Conservation (phyloP, 2,888 invertebrate genomes). For the Pheosia gnoma region DNA sequence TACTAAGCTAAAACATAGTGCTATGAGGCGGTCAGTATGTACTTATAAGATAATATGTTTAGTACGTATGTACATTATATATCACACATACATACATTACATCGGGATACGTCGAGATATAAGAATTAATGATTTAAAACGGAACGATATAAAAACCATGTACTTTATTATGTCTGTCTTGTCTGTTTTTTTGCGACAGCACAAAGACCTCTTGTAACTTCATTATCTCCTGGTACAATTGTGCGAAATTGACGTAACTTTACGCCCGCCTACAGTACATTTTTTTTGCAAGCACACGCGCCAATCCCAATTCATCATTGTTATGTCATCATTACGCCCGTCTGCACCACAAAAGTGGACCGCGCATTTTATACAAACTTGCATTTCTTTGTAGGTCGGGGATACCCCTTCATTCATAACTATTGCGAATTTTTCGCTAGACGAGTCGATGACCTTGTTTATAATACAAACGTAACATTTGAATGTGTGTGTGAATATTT, state of each 20-base stretch:
- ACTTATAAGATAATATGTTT: too few species aligned
- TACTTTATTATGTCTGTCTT: not conserved
- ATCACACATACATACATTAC: too few species aligned
- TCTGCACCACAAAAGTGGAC: constrained; percentile 71
- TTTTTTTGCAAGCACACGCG: constrained; percentile 73
- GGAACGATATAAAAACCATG: not conserved
- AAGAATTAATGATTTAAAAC: not conserved
- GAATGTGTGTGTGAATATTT: constrained; percentile 20
- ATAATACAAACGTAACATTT: constrained; percentile 12
- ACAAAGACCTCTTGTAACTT: constrained; percentile 51
- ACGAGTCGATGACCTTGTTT: constrained; percentile 54
- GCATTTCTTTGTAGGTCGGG: constrained; percentile 75
- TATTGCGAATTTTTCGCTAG: constrained; percentile 63
- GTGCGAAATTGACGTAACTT: constrained; percentile 82
- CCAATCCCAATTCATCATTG: constrained; percentile 63
- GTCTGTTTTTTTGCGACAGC: constrained; percentile 48
- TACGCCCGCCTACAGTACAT: constrained; percentile 61
- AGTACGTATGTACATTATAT: too few species aligned
- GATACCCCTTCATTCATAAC: constrained; percentile 66
- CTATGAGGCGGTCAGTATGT: too few species aligned
- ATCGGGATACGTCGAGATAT: too few species aligned
- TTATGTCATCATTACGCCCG: constrained; percentile 73
- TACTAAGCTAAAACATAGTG: too few species aligned
- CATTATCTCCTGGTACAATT: constrained; percentile 75
- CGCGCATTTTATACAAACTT: constrained; percentile 56